Percentiles rank a stretch among this genome's conserved stretches.
Conservation (phyloP, 2,113 vertebrate genomes). For the Platichthys flesus region DNA sequence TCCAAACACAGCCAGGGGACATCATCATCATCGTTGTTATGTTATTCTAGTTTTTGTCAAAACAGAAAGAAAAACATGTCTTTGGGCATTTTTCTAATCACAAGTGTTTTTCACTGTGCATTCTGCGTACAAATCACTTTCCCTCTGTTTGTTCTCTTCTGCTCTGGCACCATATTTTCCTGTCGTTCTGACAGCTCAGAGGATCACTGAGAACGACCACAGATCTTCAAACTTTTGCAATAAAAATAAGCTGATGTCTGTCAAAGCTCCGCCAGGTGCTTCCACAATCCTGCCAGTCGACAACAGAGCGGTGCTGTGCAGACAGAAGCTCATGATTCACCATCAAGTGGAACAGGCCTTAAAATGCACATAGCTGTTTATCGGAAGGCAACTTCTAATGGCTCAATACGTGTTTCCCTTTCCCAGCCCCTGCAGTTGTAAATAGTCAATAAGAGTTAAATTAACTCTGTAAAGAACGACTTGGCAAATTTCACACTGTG, state of each 20-base stretch:
- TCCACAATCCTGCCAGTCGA: constrained; percentile 49
- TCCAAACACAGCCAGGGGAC: constrained; percentile 9
- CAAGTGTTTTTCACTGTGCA: constrained; percentile 38
- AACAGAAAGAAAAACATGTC: constrained; percentile 33
- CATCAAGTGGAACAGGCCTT: constrained; percentile 24
- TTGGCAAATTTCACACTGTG: neutral
- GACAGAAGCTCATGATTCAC: constrained; percentile 39
- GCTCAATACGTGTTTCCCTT: neutral
- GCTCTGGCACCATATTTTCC: constrained; percentile 44
- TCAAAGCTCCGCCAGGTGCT: constrained; percentile 52
- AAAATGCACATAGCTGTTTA: constrained; percentile 32
- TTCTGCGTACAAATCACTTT: constrained; percentile 40
- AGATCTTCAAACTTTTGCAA: constrained; percentile 20
- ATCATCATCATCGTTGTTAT: constrained; percentile 17
- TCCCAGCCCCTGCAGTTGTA: constrained; percentile 1
- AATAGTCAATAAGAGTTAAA: constrained; percentile 18
- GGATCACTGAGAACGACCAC: constrained; percentile 36
- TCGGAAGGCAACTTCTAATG: neutral
- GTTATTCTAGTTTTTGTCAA: constrained; percentile 22
- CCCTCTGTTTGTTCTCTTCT: constrained; percentile 42
- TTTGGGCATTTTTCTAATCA: constrained; percentile 38
- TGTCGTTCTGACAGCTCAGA: constrained; percentile 42
- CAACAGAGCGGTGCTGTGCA: constrained; percentile 23
- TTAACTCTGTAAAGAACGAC: neutral
- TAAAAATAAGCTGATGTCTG: constrained; percentile 39